Base-by-base conservation (phyloP, 2,113 vertebrate genomes). In the Pomatorhinus ruficollis region DNA sequence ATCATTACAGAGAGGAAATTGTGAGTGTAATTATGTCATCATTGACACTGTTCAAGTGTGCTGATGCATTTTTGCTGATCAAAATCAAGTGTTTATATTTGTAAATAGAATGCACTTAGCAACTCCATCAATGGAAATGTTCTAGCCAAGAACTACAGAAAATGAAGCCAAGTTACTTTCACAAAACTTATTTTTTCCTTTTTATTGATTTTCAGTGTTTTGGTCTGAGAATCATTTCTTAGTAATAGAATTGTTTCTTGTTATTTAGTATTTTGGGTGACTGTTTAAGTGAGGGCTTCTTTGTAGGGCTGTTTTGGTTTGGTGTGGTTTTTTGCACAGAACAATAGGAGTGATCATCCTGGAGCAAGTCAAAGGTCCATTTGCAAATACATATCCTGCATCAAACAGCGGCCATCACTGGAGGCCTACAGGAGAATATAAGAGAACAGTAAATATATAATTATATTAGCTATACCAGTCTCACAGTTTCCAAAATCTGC, bases 1-100 rank as follows among this genome's bases (percentile, higher is more conserved):
- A 94, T 96, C 89, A 96, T 97, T 97, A 94, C 86, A 93, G 95
- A 91, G 94, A 97, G 89, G 94, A 98, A 98, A 96, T 70, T 95
- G 94, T 83, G 68, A 94, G 85, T 87, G 74, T 96, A 97, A 97
- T 97, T 97, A 96, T 97, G 78, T 96, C 91, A 97, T 96, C 92
- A 96, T 87, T 89, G 90, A 77, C 66, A 93, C 44, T 91, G 89
- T 70, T 97, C 80, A 96, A 95, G 96, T 93, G 82, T 75, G 74
- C 82, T 89, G 83, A 90, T 88, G 71, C 94, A 84, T 97, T 98
- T 95, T 87, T 91, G 86, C 93, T 91, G 93, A 94, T 97, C 83
- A 90, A 95, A 97, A 97, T 95, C 79, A 95, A 96, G 84, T 89
- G 45, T 83, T 94, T 96, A 88, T 97, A 97, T 97, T 95, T 97